These are phyloP conservation scores for Amyelois transitella DNA, from an alignment of 1,140 invertebrate genomes.

Conservation along the genomic window DNA sequence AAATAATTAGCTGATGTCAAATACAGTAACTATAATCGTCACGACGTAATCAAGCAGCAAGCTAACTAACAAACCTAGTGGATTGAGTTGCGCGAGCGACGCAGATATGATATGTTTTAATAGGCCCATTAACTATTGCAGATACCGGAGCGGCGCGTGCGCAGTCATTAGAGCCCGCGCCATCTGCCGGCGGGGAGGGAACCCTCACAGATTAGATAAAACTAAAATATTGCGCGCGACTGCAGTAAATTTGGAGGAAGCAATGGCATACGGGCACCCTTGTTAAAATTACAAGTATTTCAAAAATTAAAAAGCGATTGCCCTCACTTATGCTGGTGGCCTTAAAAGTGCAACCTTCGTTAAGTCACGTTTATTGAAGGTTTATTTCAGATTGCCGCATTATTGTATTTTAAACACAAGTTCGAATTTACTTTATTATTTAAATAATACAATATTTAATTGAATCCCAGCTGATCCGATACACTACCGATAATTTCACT, in stretches of 20 bases:
- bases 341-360: background rate
- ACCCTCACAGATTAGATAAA: conserved; percentile 17
- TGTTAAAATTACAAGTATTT: background rate
- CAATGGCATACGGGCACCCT: conserved; percentile 12
- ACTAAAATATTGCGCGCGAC: conserved; percentile 19
- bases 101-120: conserved; percentile 1
- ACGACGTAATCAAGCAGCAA: background rate
- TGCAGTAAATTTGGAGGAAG: background rate
- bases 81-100: background rate
- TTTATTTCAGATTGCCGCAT: too few relatives aligned
- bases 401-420: too few relatives aligned
- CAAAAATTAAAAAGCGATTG: background rate
- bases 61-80: background rate
- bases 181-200: conserved; percentile 13
- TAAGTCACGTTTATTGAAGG: too few relatives aligned
- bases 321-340: background rate
- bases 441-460: too few relatives aligned
- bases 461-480: too few relatives aligned
- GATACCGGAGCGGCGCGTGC: conserved; percentile 18
- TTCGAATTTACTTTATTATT: too few relatives aligned
- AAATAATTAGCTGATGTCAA: too few relatives aligned
- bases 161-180: conserved; percentile 3
- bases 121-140: conserved; percentile 6
- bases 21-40: too few relatives aligned
- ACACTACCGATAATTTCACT: too few relatives aligned